These are phyloP conservation scores for Agelastica alni DNA, from an alignment of 2,888 invertebrate genomes.

Conservation along the genomic window DNA sequence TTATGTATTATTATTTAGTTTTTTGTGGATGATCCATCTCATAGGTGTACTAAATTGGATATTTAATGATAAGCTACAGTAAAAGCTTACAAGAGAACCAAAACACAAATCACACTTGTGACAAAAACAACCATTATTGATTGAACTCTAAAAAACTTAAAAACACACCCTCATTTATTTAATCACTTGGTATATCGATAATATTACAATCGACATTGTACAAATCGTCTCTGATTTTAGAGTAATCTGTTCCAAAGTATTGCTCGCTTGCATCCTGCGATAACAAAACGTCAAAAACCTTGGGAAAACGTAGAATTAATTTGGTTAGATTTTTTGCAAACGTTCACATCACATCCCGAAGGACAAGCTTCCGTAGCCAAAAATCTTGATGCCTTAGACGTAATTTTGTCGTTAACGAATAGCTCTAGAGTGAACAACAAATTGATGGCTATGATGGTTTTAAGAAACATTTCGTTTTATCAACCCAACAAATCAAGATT, in stretches of 20 bases:
- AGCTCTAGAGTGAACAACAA: constrained; percentile 46
- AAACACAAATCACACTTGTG: no score
- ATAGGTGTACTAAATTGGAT: no score
- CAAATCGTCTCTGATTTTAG: constrained; percentile 44
- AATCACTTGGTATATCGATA: no score
- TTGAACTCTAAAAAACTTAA: no score
- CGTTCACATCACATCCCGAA: constrained; percentile 60
- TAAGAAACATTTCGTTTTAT: constrained; percentile 63
- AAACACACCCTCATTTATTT: no score
- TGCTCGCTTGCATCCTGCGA: constrained; percentile 58
- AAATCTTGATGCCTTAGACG: constrained; percentile 51
- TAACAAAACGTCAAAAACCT: constrained; percentile 60
- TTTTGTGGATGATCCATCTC: no score
- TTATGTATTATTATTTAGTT: no score
- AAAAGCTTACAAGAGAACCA: no score
- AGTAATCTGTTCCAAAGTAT: constrained; percentile 58
- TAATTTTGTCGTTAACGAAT: constrained; percentile 49
- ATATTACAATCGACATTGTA: no score
- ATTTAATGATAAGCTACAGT: no score
- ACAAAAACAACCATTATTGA: no score
- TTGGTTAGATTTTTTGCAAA: constrained; percentile 61
- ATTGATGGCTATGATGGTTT: constrained; percentile 56
- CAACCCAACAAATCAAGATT: constrained; percentile 60
- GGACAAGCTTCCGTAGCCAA: constrained; percentile 61
- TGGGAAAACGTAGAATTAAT: constrained; percentile 61